Conservation (phyloP, 2,888 invertebrate genomes). For the Cepaea hortensis region DNA sequence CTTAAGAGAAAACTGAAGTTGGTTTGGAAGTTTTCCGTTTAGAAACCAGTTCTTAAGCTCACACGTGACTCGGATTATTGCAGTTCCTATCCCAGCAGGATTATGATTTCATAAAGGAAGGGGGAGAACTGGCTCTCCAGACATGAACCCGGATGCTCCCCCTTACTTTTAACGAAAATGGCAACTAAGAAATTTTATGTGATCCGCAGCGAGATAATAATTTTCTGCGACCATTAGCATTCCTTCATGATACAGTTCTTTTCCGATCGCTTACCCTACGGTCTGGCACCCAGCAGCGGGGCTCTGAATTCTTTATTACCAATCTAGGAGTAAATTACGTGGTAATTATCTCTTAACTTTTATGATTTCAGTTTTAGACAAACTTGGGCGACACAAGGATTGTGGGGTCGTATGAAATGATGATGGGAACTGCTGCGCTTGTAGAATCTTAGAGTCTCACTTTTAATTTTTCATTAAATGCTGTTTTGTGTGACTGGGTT, state of each 20-base stretch:
- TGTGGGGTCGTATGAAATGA: not conserved
- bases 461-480: too few species aligned
- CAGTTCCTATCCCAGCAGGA: not conserved
- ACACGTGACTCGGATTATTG: slow-evolving; percentile 22
- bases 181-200: slow-evolving; percentile 4
- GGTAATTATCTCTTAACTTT: slow-evolving; percentile 29
- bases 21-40: slow-evolving; percentile 5
- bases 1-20: not conserved
- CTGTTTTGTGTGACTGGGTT: too few species aligned
- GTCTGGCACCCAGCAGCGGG: not conserved
- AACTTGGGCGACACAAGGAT: not conserved
- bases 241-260: slow-evolving; percentile 2
- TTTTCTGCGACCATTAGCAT: slow-evolving; percentile 36
- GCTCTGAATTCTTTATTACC: slow-evolving; percentile 34
- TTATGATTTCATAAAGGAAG: slow-evolving; percentile 32
- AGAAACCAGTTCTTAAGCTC: not conserved
- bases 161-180: slow-evolving; percentile 35
- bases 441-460: too few species aligned
- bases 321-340: slow-evolving; percentile 30
- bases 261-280: slow-evolving; percentile 17
- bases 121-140: not conserved
- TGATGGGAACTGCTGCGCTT: too few species aligned
- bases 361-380: not conserved
- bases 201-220: slow-evolving; percentile 25
- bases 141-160: slow-evolving; percentile 17